Evolutionary conservation across 1,140 invertebrate genomes (phyloP).

Genomic region (Musca vetustissima): DNA sequence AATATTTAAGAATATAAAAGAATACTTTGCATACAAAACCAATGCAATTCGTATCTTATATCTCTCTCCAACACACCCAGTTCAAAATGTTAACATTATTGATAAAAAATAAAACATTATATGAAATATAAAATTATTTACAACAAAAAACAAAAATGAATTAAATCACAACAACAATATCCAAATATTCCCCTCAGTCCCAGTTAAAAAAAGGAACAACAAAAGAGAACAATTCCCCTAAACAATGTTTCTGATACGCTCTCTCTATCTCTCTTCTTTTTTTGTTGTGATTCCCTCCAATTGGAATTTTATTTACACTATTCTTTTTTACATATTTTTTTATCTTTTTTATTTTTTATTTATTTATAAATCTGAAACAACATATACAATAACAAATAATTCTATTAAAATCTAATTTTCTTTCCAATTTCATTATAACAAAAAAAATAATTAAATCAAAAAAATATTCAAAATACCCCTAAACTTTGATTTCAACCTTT

Average conservation of each 20-base stretch:
- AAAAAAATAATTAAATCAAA: constrained; percentile 37
- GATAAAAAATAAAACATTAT: neutral
- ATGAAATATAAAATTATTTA: neutral
- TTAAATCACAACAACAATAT: constrained; percentile 7
- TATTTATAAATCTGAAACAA: constrained; percentile 11
- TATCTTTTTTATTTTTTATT: neutral
- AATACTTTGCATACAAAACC: neutral
- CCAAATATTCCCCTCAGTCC: neutral
- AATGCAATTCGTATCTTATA: neutral
- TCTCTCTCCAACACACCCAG: constrained; percentile 25
- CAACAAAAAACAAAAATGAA: constrained; percentile 4
- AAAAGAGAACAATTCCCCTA: neutral
- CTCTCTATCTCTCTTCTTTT: neutral
- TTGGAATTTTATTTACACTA: too few species aligned
- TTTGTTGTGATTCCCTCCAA: too few species aligned
- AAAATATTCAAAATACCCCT: constrained; percentile 1
- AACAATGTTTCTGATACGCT: neutral
- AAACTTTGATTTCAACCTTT: constrained; percentile 55
- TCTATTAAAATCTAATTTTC: constrained; percentile 52
- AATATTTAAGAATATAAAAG: too few species aligned
- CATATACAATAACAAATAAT: constrained; percentile 42
- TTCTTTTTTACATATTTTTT: constrained; percentile 7
- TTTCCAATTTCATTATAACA: constrained; percentile 40
- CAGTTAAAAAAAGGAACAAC: neutral
- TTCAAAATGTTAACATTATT: constrained; percentile 26